Base-by-base conservation (phyloP, 2,888 invertebrate genomes). In the Hirtodrosophila trivittata region DNA sequence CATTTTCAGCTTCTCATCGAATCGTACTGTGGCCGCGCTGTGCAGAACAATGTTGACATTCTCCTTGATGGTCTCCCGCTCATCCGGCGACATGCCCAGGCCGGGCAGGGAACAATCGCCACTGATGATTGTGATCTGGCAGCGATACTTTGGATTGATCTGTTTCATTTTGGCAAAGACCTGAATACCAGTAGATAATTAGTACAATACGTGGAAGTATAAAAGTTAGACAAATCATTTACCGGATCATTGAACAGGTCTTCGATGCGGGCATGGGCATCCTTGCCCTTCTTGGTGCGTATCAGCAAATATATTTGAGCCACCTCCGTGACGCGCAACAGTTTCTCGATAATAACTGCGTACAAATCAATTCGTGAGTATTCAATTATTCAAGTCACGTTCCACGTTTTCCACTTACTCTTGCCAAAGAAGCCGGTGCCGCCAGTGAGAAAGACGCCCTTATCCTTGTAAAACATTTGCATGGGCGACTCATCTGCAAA, bases 11-110 rank as follows among this genome's bases (percentile, higher is more conserved):
- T 93, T 93, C 88, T 95, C 95, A 89, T 95, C 94, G 85, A 96
- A 96, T 3, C 90, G 86, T 5, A 98, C 96, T 0, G 98, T 98
- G 1, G 98, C 98, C 0, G 98, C 98, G 8, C 95, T 96, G 88
- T 98, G 97, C 90, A 98, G 96, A 1, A 94, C 92, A 71, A 94
- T 92, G 81, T 94, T 92, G 14, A 89, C 89, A 59, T 90, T 89
- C 57, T 90, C 88, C 64, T 81, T 85, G 26, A 91, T 76, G n/a
- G 87, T 73, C 46, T 87, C 87, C 16, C 90, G 88, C 66, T 92
- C 91, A 28, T 81, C 77, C 1, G 75, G 50, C 1, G 89, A 87
- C 35, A 92, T 89, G 39, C 91, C 92, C 56, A 92, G 62, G 0
- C 78, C 88, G 0, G 89, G 88, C 38, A 89, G 66, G 3, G 89